phyloP scores from a whole-genome alignment of 2,797 vertebrate species.

The Pipistrellus kuhlii region DNA sequence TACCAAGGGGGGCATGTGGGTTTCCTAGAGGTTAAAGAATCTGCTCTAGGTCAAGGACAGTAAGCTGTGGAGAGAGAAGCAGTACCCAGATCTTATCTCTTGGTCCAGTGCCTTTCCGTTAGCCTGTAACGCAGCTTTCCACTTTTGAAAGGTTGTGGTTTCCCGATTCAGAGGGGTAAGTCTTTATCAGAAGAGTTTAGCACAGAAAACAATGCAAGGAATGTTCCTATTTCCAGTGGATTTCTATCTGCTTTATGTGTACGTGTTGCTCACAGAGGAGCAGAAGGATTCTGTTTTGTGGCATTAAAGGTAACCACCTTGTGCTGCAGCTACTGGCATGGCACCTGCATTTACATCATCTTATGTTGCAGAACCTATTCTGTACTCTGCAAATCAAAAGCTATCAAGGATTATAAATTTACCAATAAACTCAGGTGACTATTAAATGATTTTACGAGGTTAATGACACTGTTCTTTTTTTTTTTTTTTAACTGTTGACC shows the following conservation, averaged over 20 bases:
- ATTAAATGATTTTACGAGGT: constrained; percentile 45
- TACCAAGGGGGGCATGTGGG: neutral
- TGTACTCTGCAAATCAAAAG: constrained; percentile 16
- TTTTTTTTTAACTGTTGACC: neutral
- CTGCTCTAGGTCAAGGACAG: constrained; percentile 19
- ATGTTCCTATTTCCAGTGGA: constrained; percentile 11
- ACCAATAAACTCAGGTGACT: constrained; percentile 27
- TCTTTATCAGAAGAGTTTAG: constrained; percentile 14
- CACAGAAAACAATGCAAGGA: neutral
- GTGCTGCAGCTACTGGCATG: neutral
- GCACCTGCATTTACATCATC: neutral
- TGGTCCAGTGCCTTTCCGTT: constrained; percentile 13
- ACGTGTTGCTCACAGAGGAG: neutral
- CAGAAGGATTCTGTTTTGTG: neutral
- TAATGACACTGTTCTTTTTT: neutral
- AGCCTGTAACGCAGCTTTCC: neutral
- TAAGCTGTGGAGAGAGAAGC: neutral
- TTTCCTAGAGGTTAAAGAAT: constrained; percentile 36
- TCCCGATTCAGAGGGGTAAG: constrained; percentile 8
- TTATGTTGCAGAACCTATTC: neutral
- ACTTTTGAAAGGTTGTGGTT: constrained; percentile 73
- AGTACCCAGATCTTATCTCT: constrained; percentile 45
- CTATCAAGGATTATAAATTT: constrained; percentile 30
- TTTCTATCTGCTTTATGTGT: neutral
- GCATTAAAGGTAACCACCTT: neutral